A percentile compares a stretch with the other conserved stretches of the same genome.
These are phyloP conservation scores for Schrankia costaestrigalis DNA, from an alignment of 2,888 invertebrate genomes.

Conservation along the genomic window DNA sequence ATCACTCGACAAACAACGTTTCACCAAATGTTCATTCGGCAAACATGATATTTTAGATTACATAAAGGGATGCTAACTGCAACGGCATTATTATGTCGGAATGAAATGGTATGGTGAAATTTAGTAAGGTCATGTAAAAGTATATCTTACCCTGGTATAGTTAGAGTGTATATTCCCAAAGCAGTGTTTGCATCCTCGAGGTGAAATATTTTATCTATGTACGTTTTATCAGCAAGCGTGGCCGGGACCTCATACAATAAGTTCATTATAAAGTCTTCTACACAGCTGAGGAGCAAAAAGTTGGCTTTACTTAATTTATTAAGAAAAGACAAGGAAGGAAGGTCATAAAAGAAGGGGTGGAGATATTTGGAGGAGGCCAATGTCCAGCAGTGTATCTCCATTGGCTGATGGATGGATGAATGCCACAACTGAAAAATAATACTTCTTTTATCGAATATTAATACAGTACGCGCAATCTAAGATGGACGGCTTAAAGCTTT, in stretches of 20 bases:
- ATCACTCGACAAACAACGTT: no score
- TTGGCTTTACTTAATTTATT: no score
- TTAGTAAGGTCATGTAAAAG: no score
- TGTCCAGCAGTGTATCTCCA: not conserved
- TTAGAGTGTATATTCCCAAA: slow-evolving; percentile 69
- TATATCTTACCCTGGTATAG: slow-evolving; percentile 68
- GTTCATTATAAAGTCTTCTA: slow-evolving; percentile 75
- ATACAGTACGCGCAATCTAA: no score
- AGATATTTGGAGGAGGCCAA: no score
- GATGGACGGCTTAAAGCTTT: no score
- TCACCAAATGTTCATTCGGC: no score
- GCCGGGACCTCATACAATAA: slow-evolving; percentile 70
- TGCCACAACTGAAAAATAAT: not conserved
- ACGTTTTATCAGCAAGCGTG: slow-evolving; percentile 59
- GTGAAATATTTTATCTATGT: slow-evolving; percentile 59
- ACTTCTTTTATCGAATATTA: not conserved
- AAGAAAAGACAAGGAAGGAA: no score
- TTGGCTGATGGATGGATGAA: not conserved
- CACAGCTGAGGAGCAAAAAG: slow-evolving; percentile 51
- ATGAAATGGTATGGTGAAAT: no score
- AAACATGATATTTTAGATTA: no score
- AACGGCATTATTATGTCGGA: no score
- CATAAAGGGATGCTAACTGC: no score
- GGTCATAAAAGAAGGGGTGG: not conserved
- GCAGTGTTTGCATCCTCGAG: slow-evolving; percentile 68